These are phyloP conservation scores for Erannis defoliaria DNA, from an alignment of 2,888 invertebrate genomes.

Conservation along the genomic window DNA sequence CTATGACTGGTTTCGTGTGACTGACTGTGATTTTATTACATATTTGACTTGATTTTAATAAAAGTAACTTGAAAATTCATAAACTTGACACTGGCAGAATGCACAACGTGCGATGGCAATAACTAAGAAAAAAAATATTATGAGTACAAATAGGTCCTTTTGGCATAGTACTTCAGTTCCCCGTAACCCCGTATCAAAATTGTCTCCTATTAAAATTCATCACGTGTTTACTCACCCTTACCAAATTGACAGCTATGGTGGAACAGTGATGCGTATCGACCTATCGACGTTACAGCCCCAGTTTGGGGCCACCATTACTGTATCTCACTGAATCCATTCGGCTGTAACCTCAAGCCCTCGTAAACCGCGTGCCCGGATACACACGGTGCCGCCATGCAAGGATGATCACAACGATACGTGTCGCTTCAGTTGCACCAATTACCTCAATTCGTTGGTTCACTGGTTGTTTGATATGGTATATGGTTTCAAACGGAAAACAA, in stretches of 20 bases:
- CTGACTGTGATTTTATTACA: no score
- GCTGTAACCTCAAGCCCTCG: slow-evolving; percentile 26
- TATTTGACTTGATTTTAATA: no score
- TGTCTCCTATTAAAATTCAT: neutral
- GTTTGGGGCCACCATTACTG: slow-evolving; percentile 17
- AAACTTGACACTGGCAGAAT: no score
- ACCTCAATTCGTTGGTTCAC: neutral
- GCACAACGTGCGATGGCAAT: no score
- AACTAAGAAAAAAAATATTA: no score
- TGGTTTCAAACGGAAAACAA: neutral
- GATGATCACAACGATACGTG: neutral
- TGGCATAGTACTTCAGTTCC: no score
- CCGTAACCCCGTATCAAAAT: no score
- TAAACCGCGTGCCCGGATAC: slow-evolving; percentile 11
- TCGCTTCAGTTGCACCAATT: neutral
- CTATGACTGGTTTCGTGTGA: no score
- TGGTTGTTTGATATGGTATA: no score
- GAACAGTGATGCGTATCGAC: slow-evolving; percentile 11
- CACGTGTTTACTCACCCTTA: neutral
- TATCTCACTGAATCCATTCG: slow-evolving; percentile 28
- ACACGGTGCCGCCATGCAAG: neutral
- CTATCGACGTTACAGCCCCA: slow-evolving; percentile 14
- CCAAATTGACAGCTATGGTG: neutral
- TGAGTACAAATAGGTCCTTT: no score
- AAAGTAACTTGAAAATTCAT: no score